A percentile compares a stretch with the other conserved stretches of the same genome.
Conservation (phyloP, 2,888 invertebrate genomes). For the Tetheella fluctuosa region DNA sequence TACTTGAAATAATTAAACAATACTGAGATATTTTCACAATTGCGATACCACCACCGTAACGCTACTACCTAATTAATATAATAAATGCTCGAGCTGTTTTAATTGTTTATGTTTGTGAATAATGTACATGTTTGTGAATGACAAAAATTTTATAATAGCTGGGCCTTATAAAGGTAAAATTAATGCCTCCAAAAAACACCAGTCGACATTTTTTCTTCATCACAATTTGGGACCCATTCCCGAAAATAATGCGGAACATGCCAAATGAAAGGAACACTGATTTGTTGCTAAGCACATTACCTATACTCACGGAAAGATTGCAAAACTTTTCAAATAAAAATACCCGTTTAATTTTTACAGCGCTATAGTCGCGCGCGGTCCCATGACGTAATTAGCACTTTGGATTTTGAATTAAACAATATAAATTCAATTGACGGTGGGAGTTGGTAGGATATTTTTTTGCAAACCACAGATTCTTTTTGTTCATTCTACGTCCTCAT, state of each 20-base stretch:
- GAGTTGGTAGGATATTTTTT: constrained; percentile 43
- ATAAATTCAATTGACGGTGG: constrained; percentile 77
- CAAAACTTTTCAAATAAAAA: neutral
- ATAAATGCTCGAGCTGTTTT: constrained; percentile 30
- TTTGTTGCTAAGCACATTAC: neutral
- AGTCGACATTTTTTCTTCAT: constrained; percentile 56
- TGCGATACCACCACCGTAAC: too few species aligned
- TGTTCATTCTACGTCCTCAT: neutral
- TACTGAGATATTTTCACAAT: too few species aligned
- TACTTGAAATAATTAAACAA: too few species aligned
- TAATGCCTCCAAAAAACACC: constrained; percentile 54
- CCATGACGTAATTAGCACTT: constrained; percentile 81
- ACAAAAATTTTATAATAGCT: constrained; percentile 43
- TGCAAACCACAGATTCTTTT: neutral
- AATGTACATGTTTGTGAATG: constrained; percentile 51
- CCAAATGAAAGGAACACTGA: constrained; percentile 9
- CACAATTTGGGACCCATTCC: constrained; percentile 42
- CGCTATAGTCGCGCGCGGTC: constrained; percentile 43
- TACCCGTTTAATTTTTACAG: constrained; percentile 16
- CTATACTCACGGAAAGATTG: neutral
- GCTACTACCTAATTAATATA: neutral
- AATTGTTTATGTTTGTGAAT: constrained; percentile 50
- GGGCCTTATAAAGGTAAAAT: constrained; percentile 40
- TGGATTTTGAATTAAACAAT: constrained; percentile 80
- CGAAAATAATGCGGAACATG: constrained; percentile 24